A percentile compares a stretch with the other conserved stretches of the same genome.
Evolutionary conservation across 2,113 vertebrate species (phyloP).

Genomic region (Macrotus californicus): DNA sequence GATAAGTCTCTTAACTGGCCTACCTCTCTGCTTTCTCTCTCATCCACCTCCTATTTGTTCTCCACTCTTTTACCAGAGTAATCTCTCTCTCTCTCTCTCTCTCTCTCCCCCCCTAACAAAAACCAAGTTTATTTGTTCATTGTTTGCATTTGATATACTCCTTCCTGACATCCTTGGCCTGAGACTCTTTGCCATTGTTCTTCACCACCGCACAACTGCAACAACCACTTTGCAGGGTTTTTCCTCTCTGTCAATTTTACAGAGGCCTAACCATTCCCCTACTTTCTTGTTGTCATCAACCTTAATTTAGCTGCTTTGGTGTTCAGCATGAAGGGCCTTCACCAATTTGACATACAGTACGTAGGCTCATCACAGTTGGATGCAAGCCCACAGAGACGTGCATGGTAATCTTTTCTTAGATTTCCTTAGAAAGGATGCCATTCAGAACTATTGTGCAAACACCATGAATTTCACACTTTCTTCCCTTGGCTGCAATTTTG

Average conservation of each 20-base stretch:
- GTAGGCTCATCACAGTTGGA: background rate
- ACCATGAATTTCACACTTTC: constrained; percentile 29
- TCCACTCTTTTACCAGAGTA: background rate
- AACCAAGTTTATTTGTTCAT: background rate
- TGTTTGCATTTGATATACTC: background rate
- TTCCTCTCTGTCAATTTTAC: background rate
- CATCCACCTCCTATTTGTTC: background rate
- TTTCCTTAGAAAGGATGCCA: constrained; percentile 37
- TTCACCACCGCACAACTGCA: background rate
- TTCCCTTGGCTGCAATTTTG: constrained; percentile 46
- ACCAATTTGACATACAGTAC: background rate
- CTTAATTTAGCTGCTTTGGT: background rate
- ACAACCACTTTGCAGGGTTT: background rate
- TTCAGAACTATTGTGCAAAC: constrained; percentile 44
- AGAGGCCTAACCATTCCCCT: background rate
- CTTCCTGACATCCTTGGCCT: background rate
- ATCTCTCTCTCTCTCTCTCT: background rate
- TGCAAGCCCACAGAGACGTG: background rate
- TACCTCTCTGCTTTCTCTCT: background rate
- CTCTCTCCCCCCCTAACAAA: background rate
- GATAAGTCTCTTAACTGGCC: background rate
- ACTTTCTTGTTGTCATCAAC: background rate
- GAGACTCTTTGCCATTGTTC: background rate
- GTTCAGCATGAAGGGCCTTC: background rate
- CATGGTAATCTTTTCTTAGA: constrained; percentile 46